phyloP scores from a whole-genome alignment of 92 coral and sea anemone species.

The Siderastrea radians region DNA sequence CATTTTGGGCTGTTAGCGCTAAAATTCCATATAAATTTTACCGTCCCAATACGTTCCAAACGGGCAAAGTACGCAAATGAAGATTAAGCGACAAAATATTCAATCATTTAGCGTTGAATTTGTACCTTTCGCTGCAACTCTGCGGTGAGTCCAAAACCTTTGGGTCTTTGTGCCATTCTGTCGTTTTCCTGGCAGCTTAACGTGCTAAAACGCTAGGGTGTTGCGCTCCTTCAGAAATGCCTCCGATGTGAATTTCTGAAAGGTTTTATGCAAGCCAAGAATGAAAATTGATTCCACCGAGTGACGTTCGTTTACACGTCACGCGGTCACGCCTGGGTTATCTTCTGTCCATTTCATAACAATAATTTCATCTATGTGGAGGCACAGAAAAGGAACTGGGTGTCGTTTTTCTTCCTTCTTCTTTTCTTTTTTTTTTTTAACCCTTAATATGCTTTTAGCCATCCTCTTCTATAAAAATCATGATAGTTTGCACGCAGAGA shows the following conservation, averaged over 20 bases:
- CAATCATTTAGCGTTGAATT: not conserved
- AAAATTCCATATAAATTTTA: no score
- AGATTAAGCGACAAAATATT: not conserved
- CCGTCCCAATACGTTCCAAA: no score
- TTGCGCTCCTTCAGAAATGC: no score
- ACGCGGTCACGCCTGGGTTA: slow-evolving; percentile 30
- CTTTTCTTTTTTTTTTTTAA: no score
- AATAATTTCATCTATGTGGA: no score
- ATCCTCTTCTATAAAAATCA: no score
- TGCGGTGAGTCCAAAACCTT: slow-evolving; percentile 92
- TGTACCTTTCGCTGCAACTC: slow-evolving; percentile 83
- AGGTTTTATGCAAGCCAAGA: not conserved
- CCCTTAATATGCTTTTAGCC: no score
- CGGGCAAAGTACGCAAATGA: no score
- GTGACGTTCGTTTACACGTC: slow-evolving; percentile 35
- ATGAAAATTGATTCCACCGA: slow-evolving; percentile 13
- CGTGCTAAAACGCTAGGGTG: not conserved
- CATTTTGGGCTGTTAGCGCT: no score
- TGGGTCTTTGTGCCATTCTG: slow-evolving; percentile 89
- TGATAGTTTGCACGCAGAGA: no score
- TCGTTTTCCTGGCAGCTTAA: not conserved
- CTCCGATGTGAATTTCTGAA: not conserved
- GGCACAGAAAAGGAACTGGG: no score
- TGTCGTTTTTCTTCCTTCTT: no score
- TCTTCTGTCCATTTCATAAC: not conserved